These are phyloP conservation scores for Probaryconus sp. DNA, from an alignment of 1,140 invertebrate genomes.

Conservation along the genomic window DNA sequence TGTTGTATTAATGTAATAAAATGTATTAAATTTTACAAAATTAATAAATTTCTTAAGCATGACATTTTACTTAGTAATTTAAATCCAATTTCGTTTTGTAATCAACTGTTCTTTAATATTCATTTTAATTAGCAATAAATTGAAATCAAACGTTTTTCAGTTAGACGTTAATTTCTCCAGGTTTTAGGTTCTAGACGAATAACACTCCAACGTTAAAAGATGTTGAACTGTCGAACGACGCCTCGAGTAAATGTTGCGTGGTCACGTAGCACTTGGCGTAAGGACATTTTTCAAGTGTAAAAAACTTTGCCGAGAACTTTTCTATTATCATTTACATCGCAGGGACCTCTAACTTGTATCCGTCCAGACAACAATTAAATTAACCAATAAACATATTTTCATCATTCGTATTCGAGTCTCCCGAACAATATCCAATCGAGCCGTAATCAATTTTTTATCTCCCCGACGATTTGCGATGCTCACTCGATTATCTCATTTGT, in stretches of 20 bases:
- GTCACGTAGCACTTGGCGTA: conserved; percentile 50
- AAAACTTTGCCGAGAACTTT: conserved; percentile 48
- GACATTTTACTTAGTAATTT: too few relatives aligned
- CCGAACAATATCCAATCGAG: too few relatives aligned
- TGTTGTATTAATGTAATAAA: too few relatives aligned
- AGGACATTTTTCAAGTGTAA: conserved; percentile 50
- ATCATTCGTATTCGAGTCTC: too few relatives aligned
- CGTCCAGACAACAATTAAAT: conserved; percentile 37
- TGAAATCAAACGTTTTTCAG: not conserved
- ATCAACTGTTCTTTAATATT: too few relatives aligned
- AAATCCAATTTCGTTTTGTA: too few relatives aligned
- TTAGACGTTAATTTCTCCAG: conserved; percentile 14
- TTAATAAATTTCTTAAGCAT: too few relatives aligned
- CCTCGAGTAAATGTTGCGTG: conserved; percentile 50
- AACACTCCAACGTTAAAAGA: conserved; percentile 47
- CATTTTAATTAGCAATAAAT: too few relatives aligned
- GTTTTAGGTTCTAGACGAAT: conserved; percentile 44
- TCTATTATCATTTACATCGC: conserved; percentile 50
- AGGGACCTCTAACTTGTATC: conserved; percentile 29
- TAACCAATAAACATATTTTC: conserved; percentile 10
- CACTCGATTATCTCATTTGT: too few relatives aligned
- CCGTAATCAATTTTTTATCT: too few relatives aligned
- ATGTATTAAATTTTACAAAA: too few relatives aligned
- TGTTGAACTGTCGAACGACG: conserved; percentile 51
- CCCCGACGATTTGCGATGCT: too few relatives aligned